phyloP scores from a whole-genome alignment of 2,113 vertebrate genomes.

The Diglossa brunneiventris region DNA sequence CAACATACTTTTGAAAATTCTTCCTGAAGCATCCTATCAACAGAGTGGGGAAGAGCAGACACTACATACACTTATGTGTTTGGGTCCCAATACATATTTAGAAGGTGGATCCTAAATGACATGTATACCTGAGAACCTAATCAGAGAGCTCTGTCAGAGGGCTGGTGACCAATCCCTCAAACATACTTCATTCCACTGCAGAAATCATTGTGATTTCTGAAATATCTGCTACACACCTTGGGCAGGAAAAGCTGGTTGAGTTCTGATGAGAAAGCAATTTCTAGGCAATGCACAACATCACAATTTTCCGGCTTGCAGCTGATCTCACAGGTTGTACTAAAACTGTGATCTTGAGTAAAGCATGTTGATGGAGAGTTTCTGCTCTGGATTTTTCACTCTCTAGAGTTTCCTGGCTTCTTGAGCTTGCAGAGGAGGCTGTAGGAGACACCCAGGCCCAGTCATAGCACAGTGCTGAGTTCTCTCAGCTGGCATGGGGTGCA shows the following conservation, averaged over 20 bases:
- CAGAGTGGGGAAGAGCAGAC: not conserved
- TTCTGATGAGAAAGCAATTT: not conserved
- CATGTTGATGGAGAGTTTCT: not conserved
- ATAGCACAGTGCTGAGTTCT: not conserved
- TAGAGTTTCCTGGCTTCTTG: not conserved
- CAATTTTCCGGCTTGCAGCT: not conserved
- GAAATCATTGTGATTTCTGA: not conserved
- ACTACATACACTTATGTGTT: not conserved
- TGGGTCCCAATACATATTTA: not conserved
- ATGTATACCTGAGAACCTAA: rapidly evolving
- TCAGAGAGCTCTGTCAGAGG: not conserved
- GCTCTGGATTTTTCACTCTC: not conserved
- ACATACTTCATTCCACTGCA: not conserved
- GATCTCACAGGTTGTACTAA: not conserved
- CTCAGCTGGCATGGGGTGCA: rapidly evolving
- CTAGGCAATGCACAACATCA: not conserved
- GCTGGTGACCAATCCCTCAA: not conserved
- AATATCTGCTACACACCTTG: not conserved
- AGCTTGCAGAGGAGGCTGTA: not conserved
- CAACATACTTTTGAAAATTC: not conserved
- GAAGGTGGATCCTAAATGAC: not conserved
- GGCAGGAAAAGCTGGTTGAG: not conserved
- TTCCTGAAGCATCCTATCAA: not conserved
- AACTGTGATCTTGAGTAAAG: not conserved
- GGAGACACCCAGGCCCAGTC: not conserved